phyloP scores from a whole-genome alignment of 2,113 vertebrate species.

The Eulemur macaco region DNA sequence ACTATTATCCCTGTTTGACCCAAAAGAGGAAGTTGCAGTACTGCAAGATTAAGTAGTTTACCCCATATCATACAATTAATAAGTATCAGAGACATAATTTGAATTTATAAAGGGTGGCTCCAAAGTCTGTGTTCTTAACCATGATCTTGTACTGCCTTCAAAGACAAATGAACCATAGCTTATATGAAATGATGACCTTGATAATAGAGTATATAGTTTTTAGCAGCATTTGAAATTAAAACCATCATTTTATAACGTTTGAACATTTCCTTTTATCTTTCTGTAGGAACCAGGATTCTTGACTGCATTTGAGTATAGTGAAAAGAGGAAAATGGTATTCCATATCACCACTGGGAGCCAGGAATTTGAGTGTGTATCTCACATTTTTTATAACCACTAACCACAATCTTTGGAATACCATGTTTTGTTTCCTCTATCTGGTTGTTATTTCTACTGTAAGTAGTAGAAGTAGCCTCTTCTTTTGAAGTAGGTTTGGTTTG shows the following conservation, averaged over 20 bases:
- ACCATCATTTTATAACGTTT: neutral
- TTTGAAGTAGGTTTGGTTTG: neutral
- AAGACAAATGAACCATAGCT: neutral
- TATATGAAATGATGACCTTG: neutral
- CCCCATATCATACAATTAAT: neutral
- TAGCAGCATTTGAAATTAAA: neutral
- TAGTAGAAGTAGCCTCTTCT: neutral
- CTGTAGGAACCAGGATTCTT: constrained; percentile 94
- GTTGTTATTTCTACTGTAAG: constrained; percentile 18
- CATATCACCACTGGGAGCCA: constrained; percentile 96
- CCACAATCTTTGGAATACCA: constrained; percentile 23
- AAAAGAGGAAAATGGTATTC: constrained; percentile 96
- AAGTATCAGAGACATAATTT: neutral
- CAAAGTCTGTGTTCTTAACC: neutral
- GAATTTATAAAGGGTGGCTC: neutral
- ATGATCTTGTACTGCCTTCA: neutral
- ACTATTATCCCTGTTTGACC: neutral
- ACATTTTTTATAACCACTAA: constrained; percentile 46
- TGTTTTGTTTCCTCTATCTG: constrained; percentile 45
- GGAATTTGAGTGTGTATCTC: constrained; percentile 94
- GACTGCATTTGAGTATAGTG: constrained; percentile 95
- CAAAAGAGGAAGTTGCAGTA: neutral
- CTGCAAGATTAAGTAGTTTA: constrained; percentile 25
- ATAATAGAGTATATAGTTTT: neutral
- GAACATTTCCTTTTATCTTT: constrained; percentile 46